Evolutionary conservation across 2,888 invertebrate species (phyloP).

Genomic region (Euclidia mi): DNA sequence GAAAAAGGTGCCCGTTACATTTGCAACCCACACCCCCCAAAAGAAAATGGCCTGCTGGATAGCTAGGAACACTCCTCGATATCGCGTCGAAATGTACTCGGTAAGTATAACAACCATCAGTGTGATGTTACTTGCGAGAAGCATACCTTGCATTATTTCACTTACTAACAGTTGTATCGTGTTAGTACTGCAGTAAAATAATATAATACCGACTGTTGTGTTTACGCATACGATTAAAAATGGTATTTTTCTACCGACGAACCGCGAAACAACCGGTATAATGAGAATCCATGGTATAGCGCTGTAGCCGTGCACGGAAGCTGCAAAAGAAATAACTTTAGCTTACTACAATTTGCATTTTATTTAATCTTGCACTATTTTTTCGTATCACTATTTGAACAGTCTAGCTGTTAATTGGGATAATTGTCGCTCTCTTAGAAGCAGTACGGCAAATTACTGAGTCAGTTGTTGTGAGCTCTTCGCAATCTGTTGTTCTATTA

Average conservation of each 20-base stretch:
- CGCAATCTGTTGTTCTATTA: slow-evolving; percentile 13
- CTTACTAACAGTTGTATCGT: slow-evolving; percentile 53
- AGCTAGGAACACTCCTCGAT: slow-evolving; percentile 54
- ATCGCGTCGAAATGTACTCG: slow-evolving; percentile 56
- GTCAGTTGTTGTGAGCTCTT: slow-evolving; percentile 16
- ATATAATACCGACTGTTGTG: slow-evolving; percentile 38
- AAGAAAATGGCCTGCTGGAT: slow-evolving; percentile 55
- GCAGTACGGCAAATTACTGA: slow-evolving; percentile 20
- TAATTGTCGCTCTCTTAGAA: slow-evolving; percentile 21
- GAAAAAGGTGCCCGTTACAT: slow-evolving; percentile 53
- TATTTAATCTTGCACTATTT: slow-evolving; percentile 18
- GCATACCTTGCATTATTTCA: slow-evolving; percentile 55
- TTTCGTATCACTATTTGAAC: slow-evolving; percentile 6
- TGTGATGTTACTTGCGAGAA: slow-evolving; percentile 41
- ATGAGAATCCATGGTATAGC: slow-evolving; percentile 45
- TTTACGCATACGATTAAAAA: slow-evolving; percentile 40
- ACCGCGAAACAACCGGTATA: slow-evolving; percentile 31
- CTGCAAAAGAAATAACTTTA: slow-evolving; percentile 36
- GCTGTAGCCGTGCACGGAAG: slow-evolving; percentile 43
- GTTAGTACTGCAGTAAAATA: slow-evolving; percentile 52
- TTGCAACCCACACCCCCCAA: slow-evolving; percentile 59
- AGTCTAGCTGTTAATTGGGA: slow-evolving; percentile 17
- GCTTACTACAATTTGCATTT: slow-evolving; percentile 23
- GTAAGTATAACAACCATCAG: slow-evolving; percentile 48
- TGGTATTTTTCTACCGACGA: slow-evolving; percentile 43